Evolutionary conservation across 2,113 vertebrate species (phyloP), one percentile per base, ranked within the genome.

Genomic region (Dipodomys stephensi): DNA sequence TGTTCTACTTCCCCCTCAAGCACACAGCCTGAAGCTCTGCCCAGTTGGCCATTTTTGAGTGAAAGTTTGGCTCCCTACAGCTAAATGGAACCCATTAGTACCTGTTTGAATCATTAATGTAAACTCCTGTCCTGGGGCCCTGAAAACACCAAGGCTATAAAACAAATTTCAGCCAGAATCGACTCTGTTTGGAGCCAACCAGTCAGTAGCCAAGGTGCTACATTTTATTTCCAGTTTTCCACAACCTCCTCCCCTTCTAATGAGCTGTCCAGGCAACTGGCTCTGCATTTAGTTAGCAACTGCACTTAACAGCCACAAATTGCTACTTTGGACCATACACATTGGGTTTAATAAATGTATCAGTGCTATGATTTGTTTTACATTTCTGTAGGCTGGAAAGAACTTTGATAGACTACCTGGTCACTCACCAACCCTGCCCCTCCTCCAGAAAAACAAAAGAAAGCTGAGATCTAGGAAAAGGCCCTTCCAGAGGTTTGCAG

Each of bases 181-280:
- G 28, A 80, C 44, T 69, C 57, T 74, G 32, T 79, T 94, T 86
- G 10, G 92, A 95, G 83, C 77, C n/a, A 68, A 35, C 80, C 0
- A 0, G 49, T 89, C 76, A 18, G 30, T 72, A 46, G 80, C 87
- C 83, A 73, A 91, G 32, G 83, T 23, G 35, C 65, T 88, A 91
- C 62, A 86, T 76, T 84, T 91, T 89, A 81, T 87, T 87, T 94
- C 62, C 89, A 80, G 62, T 88, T 95, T 96, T 94, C 72, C 87
- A 86, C 79, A 80, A 83, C 35, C 64, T 28, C 64, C 62, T 87
- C 49, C 69, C 35, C 53, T 10, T 92, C 49, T 89, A 92, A 96
- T 89, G 80, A 95, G 68, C 72, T 83, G 18, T 57, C 87, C 84
- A 91, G 77, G 84, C 30, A 83, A 91, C 39, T 72, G 57, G 35